These are phyloP conservation scores for Crypturellus undulatus DNA, from an alignment of 2,113 vertebrate genomes.

Conservation along the genomic window DNA sequence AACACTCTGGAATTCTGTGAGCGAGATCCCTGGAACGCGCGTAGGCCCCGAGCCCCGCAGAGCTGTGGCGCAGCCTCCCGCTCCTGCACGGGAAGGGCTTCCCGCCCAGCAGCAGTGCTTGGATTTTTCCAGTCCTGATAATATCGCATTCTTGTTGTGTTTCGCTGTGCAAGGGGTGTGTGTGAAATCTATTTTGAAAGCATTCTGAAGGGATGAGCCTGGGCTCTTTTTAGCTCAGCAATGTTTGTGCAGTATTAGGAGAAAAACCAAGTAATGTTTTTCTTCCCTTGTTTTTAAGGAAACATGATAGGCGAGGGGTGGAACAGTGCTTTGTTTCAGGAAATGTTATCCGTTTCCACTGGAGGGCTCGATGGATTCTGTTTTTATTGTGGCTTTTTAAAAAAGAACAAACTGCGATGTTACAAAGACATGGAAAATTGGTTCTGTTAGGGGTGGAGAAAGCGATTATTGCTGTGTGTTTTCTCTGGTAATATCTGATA, in stretches of 20 bases:
- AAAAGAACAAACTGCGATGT: slow-evolving; percentile 69
- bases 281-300: slow-evolving; percentile 81
- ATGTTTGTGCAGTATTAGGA: slow-evolving; percentile 72
- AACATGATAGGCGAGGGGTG: slow-evolving; percentile 70
- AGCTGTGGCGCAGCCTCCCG: too few relatives aligned
- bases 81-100: background rate
- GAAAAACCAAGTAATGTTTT: slow-evolving; percentile 75
- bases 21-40: too few relatives aligned
- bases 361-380: slow-evolving; percentile 54
- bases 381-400: slow-evolving; percentile 75
- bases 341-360: slow-evolving; percentile 80
- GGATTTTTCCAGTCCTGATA: slow-evolving; percentile 66
- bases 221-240: slow-evolving; percentile 65
- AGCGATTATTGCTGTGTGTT: slow-evolving; percentile 74
- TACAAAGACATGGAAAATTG: slow-evolving; percentile 79
- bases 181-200: slow-evolving; percentile 68
- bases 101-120: background rate
- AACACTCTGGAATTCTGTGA: too few relatives aligned
- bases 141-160: slow-evolving; percentile 65
- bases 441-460: slow-evolving; percentile 76
- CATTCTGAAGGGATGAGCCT: slow-evolving; percentile 65
- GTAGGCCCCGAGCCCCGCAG: too few relatives aligned
- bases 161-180: slow-evolving; percentile 40
- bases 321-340: slow-evolving; percentile 74
- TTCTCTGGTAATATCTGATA: slow-evolving; percentile 78